These are phyloP conservation scores for Menidia menidia DNA, from an alignment of 2,797 vertebrate genomes.

Conservation along the genomic window DNA sequence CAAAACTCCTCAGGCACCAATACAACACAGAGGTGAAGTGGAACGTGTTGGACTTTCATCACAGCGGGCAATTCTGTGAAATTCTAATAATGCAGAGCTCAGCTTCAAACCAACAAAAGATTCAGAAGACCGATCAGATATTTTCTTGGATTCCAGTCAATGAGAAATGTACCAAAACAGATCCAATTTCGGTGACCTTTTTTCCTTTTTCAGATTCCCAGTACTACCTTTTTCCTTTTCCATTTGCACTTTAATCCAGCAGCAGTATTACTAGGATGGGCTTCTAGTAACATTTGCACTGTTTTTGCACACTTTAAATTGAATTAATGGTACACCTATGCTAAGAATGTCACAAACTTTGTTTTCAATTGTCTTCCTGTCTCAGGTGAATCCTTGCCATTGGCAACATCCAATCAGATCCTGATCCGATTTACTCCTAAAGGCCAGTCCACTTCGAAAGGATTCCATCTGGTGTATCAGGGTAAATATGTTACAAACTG, in stretches of 20 bases:
- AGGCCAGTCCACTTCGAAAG: conserved; percentile 92
- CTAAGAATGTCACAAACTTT: conserved; percentile 19
- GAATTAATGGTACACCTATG: conserved; percentile 5
- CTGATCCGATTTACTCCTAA: conserved; percentile 95
- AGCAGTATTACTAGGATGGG: conserved; percentile 2
- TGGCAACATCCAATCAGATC: conserved; percentile 96
- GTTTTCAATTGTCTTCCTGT: conserved; percentile 22
- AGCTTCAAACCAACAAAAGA: no score
- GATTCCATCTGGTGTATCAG: conserved; percentile 98
- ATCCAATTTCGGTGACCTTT: conserved; percentile 9
- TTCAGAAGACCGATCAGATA: not conserved
- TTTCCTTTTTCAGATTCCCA: no score
- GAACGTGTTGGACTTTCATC: no score
- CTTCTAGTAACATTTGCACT: not conserved
- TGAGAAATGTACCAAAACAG: not conserved
- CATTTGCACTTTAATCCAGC: not conserved
- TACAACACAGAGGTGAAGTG: no score
- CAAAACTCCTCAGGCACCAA: no score
- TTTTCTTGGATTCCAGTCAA: not conserved
- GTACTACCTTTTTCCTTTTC: conserved; percentile 8
- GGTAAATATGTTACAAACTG: conserved; percentile 79
- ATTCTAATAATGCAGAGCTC: no score
- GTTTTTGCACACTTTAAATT: conserved; percentile 1
- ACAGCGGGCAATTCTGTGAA: no score
- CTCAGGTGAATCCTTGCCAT: conserved; percentile 93